Evolutionary conservation across 2,797 vertebrate genomes (phyloP).

Genomic region (Enteromius trimaculatus): DNA sequence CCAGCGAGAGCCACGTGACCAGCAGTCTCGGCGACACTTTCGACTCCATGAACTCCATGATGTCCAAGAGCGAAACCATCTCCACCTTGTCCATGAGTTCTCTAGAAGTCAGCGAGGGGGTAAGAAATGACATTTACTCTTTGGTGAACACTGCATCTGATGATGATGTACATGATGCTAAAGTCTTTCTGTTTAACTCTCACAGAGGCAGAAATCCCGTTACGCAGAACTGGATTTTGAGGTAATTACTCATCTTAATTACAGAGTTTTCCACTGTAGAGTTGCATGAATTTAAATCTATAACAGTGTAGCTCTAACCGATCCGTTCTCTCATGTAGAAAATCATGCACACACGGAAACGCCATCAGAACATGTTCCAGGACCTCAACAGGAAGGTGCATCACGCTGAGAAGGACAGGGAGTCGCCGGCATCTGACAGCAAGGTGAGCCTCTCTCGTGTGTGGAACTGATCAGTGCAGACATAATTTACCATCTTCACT

Average conservation of each 20-base stretch:
- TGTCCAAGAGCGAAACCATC: constrained; percentile 93
- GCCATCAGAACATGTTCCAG: constrained; percentile 99
- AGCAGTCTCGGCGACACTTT: constrained; percentile 89
- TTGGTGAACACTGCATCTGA: background rate
- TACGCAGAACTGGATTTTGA: constrained; percentile 99
- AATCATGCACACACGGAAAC: constrained; percentile 99
- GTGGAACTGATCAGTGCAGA: background rate
- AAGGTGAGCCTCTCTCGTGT: constrained; percentile 82
- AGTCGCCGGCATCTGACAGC: constrained; percentile 89
- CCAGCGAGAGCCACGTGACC: constrained; percentile 90
- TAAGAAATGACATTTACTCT: background rate
- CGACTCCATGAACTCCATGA: constrained; percentile 89
- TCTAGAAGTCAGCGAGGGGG: constrained; percentile 85
- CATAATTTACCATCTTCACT: background rate
- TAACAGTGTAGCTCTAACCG: background rate
- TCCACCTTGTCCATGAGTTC: constrained; percentile 97
- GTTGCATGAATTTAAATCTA: background rate
- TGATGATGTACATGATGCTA: background rate
- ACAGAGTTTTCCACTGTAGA: background rate
- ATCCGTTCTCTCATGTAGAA: constrained; percentile 77
- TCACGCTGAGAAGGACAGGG: constrained; percentile 93
- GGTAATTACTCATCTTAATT: constrained; percentile 76
- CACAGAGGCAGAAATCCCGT: constrained; percentile 95
- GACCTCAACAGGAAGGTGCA: constrained; percentile 97
- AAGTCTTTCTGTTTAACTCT: constrained; percentile 28